Evolutionary conservation across 2,113 vertebrate species (phyloP).

Genomic region (Burhinus oedicnemus): DNA sequence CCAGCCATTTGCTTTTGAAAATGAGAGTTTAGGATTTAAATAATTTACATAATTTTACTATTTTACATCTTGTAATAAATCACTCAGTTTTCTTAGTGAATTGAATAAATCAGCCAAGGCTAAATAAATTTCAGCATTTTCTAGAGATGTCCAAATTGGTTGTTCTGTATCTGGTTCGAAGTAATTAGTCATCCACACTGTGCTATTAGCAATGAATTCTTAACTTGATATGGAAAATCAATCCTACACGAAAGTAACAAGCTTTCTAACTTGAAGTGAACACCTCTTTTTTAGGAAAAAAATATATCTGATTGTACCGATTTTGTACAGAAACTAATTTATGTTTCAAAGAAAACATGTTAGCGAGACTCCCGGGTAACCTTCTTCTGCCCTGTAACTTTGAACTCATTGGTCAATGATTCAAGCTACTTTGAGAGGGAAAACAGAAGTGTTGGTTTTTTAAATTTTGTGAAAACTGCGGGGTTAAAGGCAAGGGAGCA

Average conservation of each 20-base stretch:
- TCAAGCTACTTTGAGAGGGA: not conserved
- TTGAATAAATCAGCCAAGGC: not conserved
- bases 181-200: not conserved
- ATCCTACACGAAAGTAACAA: not conserved
- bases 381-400: not conserved
- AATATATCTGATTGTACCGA: not conserved
- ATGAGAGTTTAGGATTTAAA: not conserved
- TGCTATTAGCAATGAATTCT: not conserved
- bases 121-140: not conserved
- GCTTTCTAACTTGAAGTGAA: not conserved
- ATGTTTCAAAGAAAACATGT: not conserved
- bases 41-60: not conserved
- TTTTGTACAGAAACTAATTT: not conserved
- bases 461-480: not conserved
- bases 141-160: not conserved
- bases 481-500: not conserved
- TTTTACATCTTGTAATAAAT: not conserved
- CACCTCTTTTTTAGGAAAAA: not conserved
- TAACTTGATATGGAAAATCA: not conserved
- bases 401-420: not conserved
- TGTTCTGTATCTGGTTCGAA: not conserved
- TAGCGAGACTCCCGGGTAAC: too few relatives aligned
- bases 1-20: not conserved
- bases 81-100: not conserved
- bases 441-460: not conserved